Evolutionary conservation across 2,797 vertebrate genomes (phyloP), one percentile per base, ranked within the genome.

Genomic region (Remorina albescens): DNA sequence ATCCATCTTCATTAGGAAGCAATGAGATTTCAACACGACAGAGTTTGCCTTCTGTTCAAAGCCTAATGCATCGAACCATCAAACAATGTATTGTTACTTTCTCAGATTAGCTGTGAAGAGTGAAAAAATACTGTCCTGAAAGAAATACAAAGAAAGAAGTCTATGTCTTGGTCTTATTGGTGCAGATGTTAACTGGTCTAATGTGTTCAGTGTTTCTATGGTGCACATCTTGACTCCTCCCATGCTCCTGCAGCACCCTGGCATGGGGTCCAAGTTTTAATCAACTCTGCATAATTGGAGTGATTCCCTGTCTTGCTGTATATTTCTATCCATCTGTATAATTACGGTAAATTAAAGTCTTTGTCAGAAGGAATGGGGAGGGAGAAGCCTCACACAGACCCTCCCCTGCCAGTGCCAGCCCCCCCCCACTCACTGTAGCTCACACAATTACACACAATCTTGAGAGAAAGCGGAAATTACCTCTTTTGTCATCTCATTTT

Each of bases 1-100:
- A 96, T 96, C 91, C 91, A 86, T 96, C 95, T 96, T 96, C 93
- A 95, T 96, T 96, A 95, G 80, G 86, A 76, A 76, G 67, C 3
- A 70, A 74, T 60, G 72, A 76, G 73, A 86, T 81, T 88, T 92
- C 81, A 85, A 67, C 59, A 62, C 58, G 60, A 82, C 55, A 30
- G 76, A 81, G 68, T 86, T 74, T 76, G 76, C 82, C 82, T 89
- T 85, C 83, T 88, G 74, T 86, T 82, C 90, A 72, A 61, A 71
- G 54, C 82, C 82, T 80, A 72, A 56, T 65, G 66, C 88, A 62
- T 63, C 56, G 0, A 8, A 91, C 80, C 83, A 78, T 80, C 90
- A 91, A 87, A 68, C 79, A 76, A 56, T 71, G 25, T 57, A 57
- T 39, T 89, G 83, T 87, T 80, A 70, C 67, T 80, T 62, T 41